Base-by-base conservation (phyloP, 2,113 vertebrate genomes). In the Synchiropus splendidus region DNA sequence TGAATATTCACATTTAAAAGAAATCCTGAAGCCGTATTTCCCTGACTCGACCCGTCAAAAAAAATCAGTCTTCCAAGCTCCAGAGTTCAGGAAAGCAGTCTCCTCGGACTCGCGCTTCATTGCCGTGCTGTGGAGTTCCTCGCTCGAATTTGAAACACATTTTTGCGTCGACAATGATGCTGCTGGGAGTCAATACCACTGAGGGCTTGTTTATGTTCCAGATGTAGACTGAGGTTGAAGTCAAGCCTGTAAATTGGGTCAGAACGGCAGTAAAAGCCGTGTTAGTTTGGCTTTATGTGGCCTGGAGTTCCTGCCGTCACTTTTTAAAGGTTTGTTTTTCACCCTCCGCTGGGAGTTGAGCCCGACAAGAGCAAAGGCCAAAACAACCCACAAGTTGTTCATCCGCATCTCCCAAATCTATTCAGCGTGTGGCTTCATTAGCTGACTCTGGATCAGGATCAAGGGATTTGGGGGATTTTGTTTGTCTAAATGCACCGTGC, bases 271-370 rank as follows among this genome's bases (percentile, higher is more conserved):
- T 49, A n/a, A n/a, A n/a, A n/a, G 36, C 18, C 9, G 21, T 39
- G 18, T 41, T 12, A 42, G 13, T 38, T 55, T 51, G n/a, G n/a
- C n/a, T n/a, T n/a, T 52, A 45, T 31, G 37, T 38, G 39, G 5
- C 18, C 45, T 12, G 12, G 14, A 42, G 36, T 38, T 36, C 18
- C 42, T 41, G n/a, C 48, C 39, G 39, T 33, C 15, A 52, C 39
- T 4, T 52, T 54, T 62, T 48, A 62, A 45, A 47, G 42, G 37
- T 65, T 70, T 60, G 55, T 65, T 70, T 63, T 71, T 47, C 21
- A 47, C 11, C 33, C 44, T 45, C 34, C 30, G 32, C 40, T 53
- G n/a, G 5, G 12, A 12, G 36, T 53, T 38, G 6, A 36, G 37
- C 34, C 18, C 42, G 45, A 31, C 14, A 31, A 45, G 38, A 36